Percentiles rank a stretch among this genome's conserved stretches.
Conservation (phyloP, 2,797 vertebrate genomes). For the Neosalanx taihuensis region DNA sequence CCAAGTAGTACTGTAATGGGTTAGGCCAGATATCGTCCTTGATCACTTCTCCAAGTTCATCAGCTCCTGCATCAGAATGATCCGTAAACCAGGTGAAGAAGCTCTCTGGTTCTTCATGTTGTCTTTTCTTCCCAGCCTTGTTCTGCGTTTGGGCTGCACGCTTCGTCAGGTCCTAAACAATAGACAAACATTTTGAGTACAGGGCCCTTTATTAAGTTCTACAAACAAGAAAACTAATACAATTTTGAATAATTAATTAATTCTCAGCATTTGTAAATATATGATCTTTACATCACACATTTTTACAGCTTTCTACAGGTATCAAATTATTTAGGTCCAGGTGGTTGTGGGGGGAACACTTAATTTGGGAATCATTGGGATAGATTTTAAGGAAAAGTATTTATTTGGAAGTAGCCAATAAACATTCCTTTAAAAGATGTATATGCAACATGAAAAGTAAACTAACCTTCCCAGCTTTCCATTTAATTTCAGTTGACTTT, state of each 20-base stretch:
- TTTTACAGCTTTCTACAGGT: too few species aligned
- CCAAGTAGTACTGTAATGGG: constrained; percentile 96
- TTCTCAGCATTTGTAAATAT: too few species aligned
- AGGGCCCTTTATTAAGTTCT: neutral
- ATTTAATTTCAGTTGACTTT: constrained; percentile 99
- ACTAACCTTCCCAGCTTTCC: constrained; percentile 96
- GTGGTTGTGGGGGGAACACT: too few species aligned
- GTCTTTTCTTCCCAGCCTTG: constrained; percentile 96
- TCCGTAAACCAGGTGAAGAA: constrained; percentile 99
- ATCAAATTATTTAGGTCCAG: too few species aligned
- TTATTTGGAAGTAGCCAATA: neutral
- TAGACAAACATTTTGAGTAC: neutral
- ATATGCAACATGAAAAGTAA: neutral
- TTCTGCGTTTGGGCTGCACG: constrained; percentile 94
- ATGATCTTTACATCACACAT: too few species aligned
- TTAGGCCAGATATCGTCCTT: constrained; percentile 99
- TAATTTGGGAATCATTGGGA: too few species aligned
- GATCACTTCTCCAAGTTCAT: constrained; percentile 96
- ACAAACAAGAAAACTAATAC: too few species aligned
- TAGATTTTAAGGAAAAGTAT: too few species aligned
- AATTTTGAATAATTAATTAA: too few species aligned
- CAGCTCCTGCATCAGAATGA: constrained; percentile 94
- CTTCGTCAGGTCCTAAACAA: constrained; percentile 90
- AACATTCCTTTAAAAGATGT: neutral
- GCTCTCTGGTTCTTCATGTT: constrained; percentile 98